Evolutionary conservation across 2,888 invertebrate species (phyloP), one percentile per base, ranked within the genome.

Genomic region (Saturnia japonica): DNA sequence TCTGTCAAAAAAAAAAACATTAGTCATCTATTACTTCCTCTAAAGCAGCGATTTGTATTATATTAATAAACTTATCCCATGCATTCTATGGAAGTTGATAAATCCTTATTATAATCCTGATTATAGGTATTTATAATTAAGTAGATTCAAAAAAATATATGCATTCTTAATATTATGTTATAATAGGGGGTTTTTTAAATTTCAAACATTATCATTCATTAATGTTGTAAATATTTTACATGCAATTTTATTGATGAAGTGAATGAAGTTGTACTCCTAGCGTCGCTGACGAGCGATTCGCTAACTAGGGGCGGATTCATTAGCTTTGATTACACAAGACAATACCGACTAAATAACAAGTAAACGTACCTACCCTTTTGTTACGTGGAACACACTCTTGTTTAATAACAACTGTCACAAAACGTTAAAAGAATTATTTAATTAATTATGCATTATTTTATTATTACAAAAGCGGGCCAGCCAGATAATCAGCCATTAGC

Each of bases 291-390:
- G 82, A 81, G 82, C 82, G 78, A 85, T 87, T 80, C 85, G 79
- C 85, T 87, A 87, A 87, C 89, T 86, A 86, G 87, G 88, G 89
- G 84, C 82, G 87, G 82, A 89, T 91, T 91, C 90, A 91, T 92
- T 91, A 91, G 88, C 85, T 78, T 78, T 91, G 89, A 89, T 90
- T 90, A 88, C 87, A 85, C 89, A 86, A 88, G 87, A 89, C 89
- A 88, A 87, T 87, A 85, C n/a, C 84, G 81, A 85, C 87, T 86
- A 86, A 88, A 89, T 80, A 85, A 84, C 85, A 83, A 84, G 80
- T 83, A 89, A 88, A 89, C 84, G 82, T 80, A 78, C 34, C 43
- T 80, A 78, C 34, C 43, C 51, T 60, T 68, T 40, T 43, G 67
- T 67, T 28, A 68, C 34, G 34, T 57, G 69, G n/a, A 40, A 64